These are phyloP conservation scores for Eumeta japonica DNA, from an alignment of 1,140 invertebrate genomes.

Conservation along the genomic window DNA sequence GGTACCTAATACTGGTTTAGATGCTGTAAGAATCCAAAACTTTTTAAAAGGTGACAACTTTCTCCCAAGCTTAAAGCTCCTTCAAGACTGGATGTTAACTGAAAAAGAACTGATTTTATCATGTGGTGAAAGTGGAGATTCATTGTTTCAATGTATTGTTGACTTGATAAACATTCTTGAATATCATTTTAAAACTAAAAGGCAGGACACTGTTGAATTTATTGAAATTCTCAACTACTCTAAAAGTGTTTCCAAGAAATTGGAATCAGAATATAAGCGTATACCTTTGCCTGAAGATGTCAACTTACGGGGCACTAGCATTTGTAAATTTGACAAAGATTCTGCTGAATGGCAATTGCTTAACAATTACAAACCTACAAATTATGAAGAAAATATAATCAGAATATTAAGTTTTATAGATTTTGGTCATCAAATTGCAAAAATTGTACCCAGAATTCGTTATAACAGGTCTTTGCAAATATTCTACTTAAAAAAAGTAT, in stretches of 20 bases:
- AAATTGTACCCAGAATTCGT: constrained; percentile 60
- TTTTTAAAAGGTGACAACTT: constrained; percentile 46
- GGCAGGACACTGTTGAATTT: constrained; percentile 16
- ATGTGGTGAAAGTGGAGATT: constrained; percentile 48
- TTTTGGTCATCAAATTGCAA: constrained; percentile 70
- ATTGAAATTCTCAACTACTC: constrained; percentile 32
- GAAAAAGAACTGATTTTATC: constrained; percentile 53
- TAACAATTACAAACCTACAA: constrained; percentile 56
- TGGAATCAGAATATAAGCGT: constrained; percentile 55
- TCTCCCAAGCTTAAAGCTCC: constrained; percentile 41
- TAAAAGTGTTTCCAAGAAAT: constrained; percentile 34
- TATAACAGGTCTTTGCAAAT: constrained; percentile 59
- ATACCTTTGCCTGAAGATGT: constrained; percentile 73
- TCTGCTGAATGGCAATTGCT: constrained; percentile 67
- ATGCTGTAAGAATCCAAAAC: constrained; percentile 23
- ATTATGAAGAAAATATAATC: constrained; percentile 66
- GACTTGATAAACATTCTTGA: constrained; percentile 50
- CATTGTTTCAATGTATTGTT: constrained; percentile 51
- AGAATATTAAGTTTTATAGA: constrained; percentile 69
- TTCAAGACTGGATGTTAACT: constrained; percentile 46
- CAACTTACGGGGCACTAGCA: constrained; percentile 66
- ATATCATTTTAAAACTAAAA: constrained; percentile 38
- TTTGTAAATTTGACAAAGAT: constrained; percentile 66
- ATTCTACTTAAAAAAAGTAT: constrained; percentile 40
- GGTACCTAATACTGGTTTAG: constrained; percentile 10